Percentiles rank a stretch among this genome's conserved stretches.
Evolutionary conservation across 2,888 invertebrate species (phyloP).

Genomic region (Pheosia tremula): DNA sequence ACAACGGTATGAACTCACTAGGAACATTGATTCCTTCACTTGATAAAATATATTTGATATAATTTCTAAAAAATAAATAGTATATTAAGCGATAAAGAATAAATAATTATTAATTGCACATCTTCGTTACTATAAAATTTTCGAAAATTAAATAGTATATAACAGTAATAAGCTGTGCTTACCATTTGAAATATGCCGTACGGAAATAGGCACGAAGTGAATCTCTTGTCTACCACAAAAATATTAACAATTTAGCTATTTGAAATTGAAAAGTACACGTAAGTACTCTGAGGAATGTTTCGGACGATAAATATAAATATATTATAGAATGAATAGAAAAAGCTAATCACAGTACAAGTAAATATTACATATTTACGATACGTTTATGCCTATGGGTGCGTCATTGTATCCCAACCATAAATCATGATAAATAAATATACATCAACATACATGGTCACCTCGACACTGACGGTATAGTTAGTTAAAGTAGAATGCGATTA

Average conservation of each 20-base stretch:
- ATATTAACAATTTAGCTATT: slow-evolving; percentile 53
- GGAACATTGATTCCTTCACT: slow-evolving; percentile 78
- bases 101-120: slow-evolving; percentile 81
- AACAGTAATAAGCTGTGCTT: slow-evolving; percentile 70
- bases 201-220: slow-evolving; percentile 68
- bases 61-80: slow-evolving; percentile 80
- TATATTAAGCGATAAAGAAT: slow-evolving; percentile 78
- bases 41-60: slow-evolving; percentile 63
- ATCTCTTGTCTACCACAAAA: slow-evolving; percentile 49
- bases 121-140: slow-evolving; percentile 70
- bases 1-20: slow-evolving; percentile 70
- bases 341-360: slow-evolving; percentile 80
- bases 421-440: slow-evolving; percentile 43
- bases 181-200: slow-evolving; percentile 57
- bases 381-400: slow-evolving; percentile 60
- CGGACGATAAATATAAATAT: slow-evolving; percentile 70
- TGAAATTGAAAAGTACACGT: slow-evolving; percentile 60
- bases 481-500: slow-evolving; percentile 55
- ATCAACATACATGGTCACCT: slow-evolving; percentile 29
- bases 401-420: slow-evolving; percentile 52
- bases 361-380: slow-evolving; percentile 77
- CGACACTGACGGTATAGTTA: slow-evolving; percentile 26
- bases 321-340: slow-evolving; percentile 67
- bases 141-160: slow-evolving; percentile 71
- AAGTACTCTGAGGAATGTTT: slow-evolving; percentile 76